phyloP scores from a whole-genome alignment of 2,797 vertebrate genomes.

The Okamejei kenojei region DNA sequence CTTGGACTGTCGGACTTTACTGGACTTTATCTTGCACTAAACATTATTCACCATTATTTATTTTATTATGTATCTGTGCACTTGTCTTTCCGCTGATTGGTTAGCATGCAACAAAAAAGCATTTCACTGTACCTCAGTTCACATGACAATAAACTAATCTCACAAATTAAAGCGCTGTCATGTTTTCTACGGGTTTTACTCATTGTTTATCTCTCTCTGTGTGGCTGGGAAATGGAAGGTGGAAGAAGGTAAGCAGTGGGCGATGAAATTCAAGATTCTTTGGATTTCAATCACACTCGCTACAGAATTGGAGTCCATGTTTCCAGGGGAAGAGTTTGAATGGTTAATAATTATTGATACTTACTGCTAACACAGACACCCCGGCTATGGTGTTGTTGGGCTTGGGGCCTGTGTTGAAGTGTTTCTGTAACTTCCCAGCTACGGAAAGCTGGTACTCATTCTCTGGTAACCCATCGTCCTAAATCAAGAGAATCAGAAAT shows the following conservation, averaged over 20 bases:
- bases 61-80: no score
- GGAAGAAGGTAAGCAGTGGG: neutral
- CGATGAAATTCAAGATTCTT: neutral
- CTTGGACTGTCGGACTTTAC: no score
- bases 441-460: slow-evolving; percentile 86
- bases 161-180: neutral
- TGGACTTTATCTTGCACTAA: no score
- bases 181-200: neutral
- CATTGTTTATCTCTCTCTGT: neutral
- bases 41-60: no score
- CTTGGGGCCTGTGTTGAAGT: slow-evolving; percentile 86
- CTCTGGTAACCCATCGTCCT: slow-evolving; percentile 83
- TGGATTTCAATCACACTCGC: slow-evolving; percentile 33
- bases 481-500: slow-evolving; percentile 38
- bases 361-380: slow-evolving; percentile 94
- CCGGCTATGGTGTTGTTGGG: slow-evolving; percentile 79
- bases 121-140: no score
- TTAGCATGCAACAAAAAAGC: no score
- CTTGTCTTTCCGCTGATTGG: no score
- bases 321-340: slow-evolving; percentile 44
- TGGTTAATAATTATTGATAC: slow-evolving; percentile 57
- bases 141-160: no score
- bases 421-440: slow-evolving; percentile 92
- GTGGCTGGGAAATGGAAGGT: no score
- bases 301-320: slow-evolving; percentile 41